These are phyloP conservation scores for Conger conger DNA, from an alignment of 2,113 vertebrate species.

Conservation along the genomic window DNA sequence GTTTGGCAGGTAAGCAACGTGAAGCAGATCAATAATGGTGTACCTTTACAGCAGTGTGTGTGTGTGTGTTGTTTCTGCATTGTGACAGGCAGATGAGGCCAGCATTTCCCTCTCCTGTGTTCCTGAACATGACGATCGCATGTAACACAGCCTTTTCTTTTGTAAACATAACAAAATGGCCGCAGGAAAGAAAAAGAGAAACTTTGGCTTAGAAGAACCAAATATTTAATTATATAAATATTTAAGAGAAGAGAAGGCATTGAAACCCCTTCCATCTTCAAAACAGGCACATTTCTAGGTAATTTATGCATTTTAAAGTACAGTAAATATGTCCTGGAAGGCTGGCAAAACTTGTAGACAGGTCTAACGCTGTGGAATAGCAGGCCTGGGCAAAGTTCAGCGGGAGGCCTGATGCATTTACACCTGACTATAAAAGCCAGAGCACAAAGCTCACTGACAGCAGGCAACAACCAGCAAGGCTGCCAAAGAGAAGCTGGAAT, in stretches of 20 bases:
- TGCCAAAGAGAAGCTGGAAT: background rate
- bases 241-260: no score
- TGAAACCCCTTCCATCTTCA: no score
- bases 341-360: background rate
- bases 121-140: no score
- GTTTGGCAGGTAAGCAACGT: background rate
- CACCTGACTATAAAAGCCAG: background rate
- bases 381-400: background rate
- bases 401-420: background rate
- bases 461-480: background rate
- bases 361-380: background rate
- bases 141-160: no score
- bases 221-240: no score
- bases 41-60: background rate
- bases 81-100: background rate
- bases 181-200: no score
- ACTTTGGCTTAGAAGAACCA: no score
- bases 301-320: background rate
- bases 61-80: background rate
- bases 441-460: background rate
- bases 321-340: background rate
- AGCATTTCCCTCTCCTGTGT: no score
- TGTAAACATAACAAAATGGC: no score
- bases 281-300: background rate
- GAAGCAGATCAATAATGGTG: background rate